A percentile compares a stretch with the other conserved stretches of the same genome.
Evolutionary conservation across 2,888 invertebrate species (phyloP).

Genomic region (Pyrrhosoma nymphula): DNA sequence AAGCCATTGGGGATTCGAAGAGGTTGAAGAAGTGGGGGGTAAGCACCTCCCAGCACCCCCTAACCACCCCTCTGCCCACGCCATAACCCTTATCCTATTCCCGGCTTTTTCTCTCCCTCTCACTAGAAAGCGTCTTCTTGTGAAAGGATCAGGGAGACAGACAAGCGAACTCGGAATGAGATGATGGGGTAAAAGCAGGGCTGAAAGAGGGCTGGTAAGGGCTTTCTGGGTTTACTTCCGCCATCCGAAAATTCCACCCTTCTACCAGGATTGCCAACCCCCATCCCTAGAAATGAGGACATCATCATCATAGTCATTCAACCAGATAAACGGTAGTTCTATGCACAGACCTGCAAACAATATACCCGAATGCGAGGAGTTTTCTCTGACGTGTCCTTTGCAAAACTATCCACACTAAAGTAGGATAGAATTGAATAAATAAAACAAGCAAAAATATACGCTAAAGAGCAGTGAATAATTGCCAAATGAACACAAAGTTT

Average conservation of each 20-base stretch:
- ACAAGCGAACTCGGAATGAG: slow-evolving; percentile 23
- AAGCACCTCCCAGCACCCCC: not conserved
- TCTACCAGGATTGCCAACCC: not conserved
- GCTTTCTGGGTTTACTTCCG: not conserved
- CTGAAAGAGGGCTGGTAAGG: not conserved
- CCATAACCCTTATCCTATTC: not conserved
- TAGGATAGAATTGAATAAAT: no score
- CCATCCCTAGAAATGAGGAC: no score
- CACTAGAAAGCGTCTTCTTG: not conserved
- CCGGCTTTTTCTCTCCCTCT: not conserved
- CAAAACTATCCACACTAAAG: no score
- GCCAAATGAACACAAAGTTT: no score
- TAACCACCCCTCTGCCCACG: not conserved
- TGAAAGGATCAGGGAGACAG: slow-evolving; percentile 12
- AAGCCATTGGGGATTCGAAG: not conserved
- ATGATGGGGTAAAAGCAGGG: not conserved
- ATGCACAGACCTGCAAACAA: no score
- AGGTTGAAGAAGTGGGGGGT: not conserved
- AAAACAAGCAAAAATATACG: no score
- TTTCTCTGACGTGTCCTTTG: no score
- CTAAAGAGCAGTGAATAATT: no score
- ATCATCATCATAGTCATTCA: no score
- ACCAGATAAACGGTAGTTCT: no score
- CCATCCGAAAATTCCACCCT: not conserved
- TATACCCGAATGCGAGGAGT: no score